A percentile compares a stretch with the other conserved stretches of the same genome.
Conservation (phyloP, 2,113 vertebrate species). For the Nesogale talazaci region DNA sequence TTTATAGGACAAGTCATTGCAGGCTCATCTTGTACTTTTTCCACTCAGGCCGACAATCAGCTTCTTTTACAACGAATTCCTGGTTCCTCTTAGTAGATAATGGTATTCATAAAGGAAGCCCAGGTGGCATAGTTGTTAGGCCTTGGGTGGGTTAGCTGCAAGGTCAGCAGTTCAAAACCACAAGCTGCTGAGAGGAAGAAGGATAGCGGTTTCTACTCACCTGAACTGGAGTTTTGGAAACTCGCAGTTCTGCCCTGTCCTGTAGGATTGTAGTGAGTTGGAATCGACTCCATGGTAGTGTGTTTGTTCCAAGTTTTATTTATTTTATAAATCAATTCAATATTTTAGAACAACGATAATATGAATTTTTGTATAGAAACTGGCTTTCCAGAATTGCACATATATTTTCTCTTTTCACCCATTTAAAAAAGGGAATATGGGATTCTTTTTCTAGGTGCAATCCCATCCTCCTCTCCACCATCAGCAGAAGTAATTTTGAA, state of each 20-base stretch:
- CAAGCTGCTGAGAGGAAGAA: too few species aligned
- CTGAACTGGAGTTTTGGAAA: too few species aligned
- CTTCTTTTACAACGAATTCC: constrained; percentile 42
- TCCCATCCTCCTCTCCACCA: not conserved
- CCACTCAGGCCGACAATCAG: constrained; percentile 8
- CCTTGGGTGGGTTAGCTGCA: too few species aligned
- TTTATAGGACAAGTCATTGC: constrained; percentile 51
- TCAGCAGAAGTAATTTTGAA: not conserved
- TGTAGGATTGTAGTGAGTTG: too few species aligned
- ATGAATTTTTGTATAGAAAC: constrained; percentile 12
- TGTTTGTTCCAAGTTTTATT: too few species aligned
- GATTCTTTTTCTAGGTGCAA: constrained; percentile 10
- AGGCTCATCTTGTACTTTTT: constrained; percentile 49
- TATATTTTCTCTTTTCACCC: not conserved
- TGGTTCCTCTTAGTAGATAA: constrained; percentile 30
- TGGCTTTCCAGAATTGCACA: not conserved
- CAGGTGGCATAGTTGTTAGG: too few species aligned
- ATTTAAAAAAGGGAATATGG: constrained; percentile 1
- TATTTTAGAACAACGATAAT: constrained; percentile 25
- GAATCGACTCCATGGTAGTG: too few species aligned
- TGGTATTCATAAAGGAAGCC: not conserved
- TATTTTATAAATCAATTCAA: not conserved
- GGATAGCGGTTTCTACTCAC: too few species aligned
- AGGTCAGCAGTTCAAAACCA: too few species aligned
- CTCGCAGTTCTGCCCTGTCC: too few species aligned